Base-by-base conservation (phyloP, 2,888 invertebrate species). In the Conchocele bisecta region DNA sequence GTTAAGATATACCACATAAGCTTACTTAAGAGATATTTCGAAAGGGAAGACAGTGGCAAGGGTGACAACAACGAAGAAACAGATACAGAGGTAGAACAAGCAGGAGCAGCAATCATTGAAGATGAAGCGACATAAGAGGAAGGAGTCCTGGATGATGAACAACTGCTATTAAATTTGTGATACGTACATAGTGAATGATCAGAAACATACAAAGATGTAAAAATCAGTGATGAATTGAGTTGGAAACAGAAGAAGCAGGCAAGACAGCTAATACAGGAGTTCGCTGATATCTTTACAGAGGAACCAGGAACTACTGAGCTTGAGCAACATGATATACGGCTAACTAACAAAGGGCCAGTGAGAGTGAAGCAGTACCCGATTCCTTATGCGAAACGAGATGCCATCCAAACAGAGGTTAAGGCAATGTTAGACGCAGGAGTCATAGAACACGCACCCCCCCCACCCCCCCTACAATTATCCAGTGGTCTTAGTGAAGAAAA, bases 11-110 rank as follows among this genome's bases (percentile, higher is more conserved):
- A 59, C 28, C 66, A 58, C 20, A 41, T 50, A 1, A 50, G 51
- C 22, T 17, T 61, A 6, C 37, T 61, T 13, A 53, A 61, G 42
- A 7, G n/a, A 20, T 60, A 60, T 37, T 15, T 29, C n/a, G 33
- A 48, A 35, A 46, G 60, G 37, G n/a, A n/a, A n/a, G n/a, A n/a
- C n/a, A n/a, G n/a, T n/a, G n/a, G n/a, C n/a, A n/a, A n/a, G n/a
- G n/a, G n/a, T n/a, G n/a, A n/a, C n/a, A n/a, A n/a, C n/a, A n/a
- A n/a, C n/a, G n/a, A n/a, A n/a, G n/a, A 54, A 15, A 9, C 6
- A 22, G 42, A 6, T 9, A 22, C 6, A 15, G 17, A 6, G 20
- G 42, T 42, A 42, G 17, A 42, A 15, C n/a, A 6, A 22, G 42
- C n/a, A 42, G 42, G 42, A 17, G 20, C 20, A 11, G 42, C 42